A percentile compares a stretch with the other conserved stretches of the same genome.
Evolutionary conservation across 2,888 invertebrate genomes (phyloP).

Genomic region (Epistrophella euchroma): DNA sequence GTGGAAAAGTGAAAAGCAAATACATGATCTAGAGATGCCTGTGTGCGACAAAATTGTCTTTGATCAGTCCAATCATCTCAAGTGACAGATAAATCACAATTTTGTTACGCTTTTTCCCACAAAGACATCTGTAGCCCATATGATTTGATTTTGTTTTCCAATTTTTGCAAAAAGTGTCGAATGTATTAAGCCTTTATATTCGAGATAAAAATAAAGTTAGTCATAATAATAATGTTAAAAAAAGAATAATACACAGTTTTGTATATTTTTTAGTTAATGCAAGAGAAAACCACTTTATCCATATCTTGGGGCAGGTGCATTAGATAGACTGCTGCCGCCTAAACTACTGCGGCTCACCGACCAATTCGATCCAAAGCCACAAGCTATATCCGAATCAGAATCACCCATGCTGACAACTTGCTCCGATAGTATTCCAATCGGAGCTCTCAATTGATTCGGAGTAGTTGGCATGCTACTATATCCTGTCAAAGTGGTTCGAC

Average conservation of each 20-base stretch:
- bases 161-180: too few relatives aligned
- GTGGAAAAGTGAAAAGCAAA: too few relatives aligned
- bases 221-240: background rate
- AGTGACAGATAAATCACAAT: too few relatives aligned
- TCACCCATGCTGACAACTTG: slow-evolving; percentile 83
- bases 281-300: background rate
- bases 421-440: slow-evolving; percentile 78
- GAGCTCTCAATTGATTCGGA: slow-evolving; percentile 86
- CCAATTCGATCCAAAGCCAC: slow-evolving; percentile 93
- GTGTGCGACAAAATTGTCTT: too few relatives aligned
- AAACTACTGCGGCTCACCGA: slow-evolving; percentile 80
- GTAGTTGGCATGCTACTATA: slow-evolving; percentile 88
- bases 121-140: too few relatives aligned
- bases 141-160: too few relatives aligned
- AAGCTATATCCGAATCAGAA: slow-evolving; percentile 94
- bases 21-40: too few relatives aligned
- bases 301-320: slow-evolving; percentile 76
- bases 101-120: too few relatives aligned
- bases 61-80: too few relatives aligned
- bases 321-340: slow-evolving; percentile 57
- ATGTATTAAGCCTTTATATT: too few relatives aligned
- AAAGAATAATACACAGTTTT: slow-evolving; percentile 6
- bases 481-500: slow-evolving; percentile 81
- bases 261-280: slow-evolving; percentile 1
- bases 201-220: background rate